Evolutionary conservation across 2,113 vertebrate species (phyloP).

Genomic region (Ahaetulla prasina): DNA sequence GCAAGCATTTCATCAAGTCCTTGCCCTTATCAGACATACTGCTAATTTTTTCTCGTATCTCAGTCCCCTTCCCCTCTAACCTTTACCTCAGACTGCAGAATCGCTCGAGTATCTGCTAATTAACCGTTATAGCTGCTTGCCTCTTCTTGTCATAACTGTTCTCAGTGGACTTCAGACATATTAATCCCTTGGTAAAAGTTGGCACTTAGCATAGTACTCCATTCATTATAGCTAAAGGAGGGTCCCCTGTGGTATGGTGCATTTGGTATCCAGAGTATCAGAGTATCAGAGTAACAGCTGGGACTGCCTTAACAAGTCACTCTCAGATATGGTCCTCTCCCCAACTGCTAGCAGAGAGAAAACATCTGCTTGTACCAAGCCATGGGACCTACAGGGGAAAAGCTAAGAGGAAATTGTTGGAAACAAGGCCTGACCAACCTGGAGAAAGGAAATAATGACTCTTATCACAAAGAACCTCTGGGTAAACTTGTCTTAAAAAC

Average conservation of each 20-base stretch:
- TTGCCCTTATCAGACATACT: not conserved
- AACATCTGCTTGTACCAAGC: not conserved
- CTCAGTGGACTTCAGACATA: conserved; percentile 41
- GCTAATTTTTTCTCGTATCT: not conserved
- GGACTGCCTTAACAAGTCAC: not conserved
- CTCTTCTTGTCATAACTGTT: conserved; percentile 34
- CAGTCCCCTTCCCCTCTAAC: accelerated
- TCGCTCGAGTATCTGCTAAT: conserved; percentile 40
- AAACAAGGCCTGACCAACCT: not conserved
- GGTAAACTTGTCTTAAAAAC: not conserved
- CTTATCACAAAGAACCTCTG: not conserved
- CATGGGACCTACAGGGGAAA: not conserved
- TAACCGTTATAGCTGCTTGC: conserved; percentile 43
- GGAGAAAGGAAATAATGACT: accelerated
- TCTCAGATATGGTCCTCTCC: not conserved
- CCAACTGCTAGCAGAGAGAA: accelerated
- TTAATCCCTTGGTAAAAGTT: conserved; percentile 56
- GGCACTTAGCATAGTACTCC: conserved; percentile 14
- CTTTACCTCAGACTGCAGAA: not conserved
- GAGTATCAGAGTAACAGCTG: not conserved
- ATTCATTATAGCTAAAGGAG: conserved; percentile 55
- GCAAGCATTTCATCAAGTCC: not conserved
- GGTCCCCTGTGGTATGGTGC: not conserved
- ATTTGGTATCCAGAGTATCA: no score
- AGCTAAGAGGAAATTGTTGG: not conserved